phyloP scores from a whole-genome alignment of 2,888 invertebrate species.

The Molorchus minor region DNA sequence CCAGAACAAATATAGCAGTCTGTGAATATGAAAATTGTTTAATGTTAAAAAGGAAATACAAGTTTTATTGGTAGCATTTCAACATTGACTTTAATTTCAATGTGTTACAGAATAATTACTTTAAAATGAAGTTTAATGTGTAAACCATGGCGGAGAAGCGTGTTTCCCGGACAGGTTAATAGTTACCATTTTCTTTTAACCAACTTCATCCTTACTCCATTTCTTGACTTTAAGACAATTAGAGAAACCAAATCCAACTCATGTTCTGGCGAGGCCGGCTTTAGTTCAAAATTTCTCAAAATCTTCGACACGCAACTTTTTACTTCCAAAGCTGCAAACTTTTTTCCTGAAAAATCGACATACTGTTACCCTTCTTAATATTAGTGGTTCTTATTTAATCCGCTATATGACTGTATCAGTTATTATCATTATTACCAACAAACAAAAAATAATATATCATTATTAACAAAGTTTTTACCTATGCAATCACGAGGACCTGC shows the following conservation, averaged over 20 bases:
- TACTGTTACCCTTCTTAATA: neutral
- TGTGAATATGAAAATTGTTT: too few species aligned
- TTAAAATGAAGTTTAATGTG: too few species aligned
- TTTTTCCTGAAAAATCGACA: slow-evolving; percentile 57
- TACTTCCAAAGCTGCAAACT: slow-evolving; percentile 66
- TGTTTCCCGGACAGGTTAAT: too few species aligned
- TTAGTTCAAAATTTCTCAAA: slow-evolving; percentile 62
- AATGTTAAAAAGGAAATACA: too few species aligned
- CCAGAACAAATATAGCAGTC: too few species aligned
- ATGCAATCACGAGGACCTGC: slow-evolving; percentile 44
- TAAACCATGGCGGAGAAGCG: too few species aligned
- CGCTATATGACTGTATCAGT: neutral
- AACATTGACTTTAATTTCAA: too few species aligned
- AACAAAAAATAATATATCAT: neutral
- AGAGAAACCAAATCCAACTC: slow-evolving; percentile 54
- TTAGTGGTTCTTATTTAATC: neutral
- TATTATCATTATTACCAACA: neutral
- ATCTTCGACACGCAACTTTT: slow-evolving; percentile 66
- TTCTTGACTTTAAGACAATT: slow-evolving; percentile 63
- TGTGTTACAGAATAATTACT: too few species aligned
- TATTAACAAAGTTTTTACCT: slow-evolving; percentile 27
- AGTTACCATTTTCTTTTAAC: slow-evolving; percentile 25
- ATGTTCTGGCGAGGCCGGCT: slow-evolving; percentile 37
- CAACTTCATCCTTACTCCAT: slow-evolving; percentile 60
- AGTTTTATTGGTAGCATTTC: too few species aligned